Evolutionary conservation across 2,888 invertebrate genomes (phyloP), one percentile per base, ranked within the genome.

Genomic region (Eurois occulta): DNA sequence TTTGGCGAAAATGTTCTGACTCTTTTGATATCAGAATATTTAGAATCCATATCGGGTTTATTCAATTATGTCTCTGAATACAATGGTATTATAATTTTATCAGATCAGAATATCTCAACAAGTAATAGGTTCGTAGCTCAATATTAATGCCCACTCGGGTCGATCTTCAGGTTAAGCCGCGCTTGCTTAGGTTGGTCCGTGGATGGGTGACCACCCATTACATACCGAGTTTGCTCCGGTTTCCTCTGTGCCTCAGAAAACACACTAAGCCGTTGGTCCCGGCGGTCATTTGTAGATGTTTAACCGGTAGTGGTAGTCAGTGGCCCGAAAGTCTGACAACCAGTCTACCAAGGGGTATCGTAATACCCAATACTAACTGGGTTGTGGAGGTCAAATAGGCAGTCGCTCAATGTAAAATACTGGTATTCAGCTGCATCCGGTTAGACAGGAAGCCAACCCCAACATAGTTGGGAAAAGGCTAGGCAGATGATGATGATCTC

Each of bases 1-100:
- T 81, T 64, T 81, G 2, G 38, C 10, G 18, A 52, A 43, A 64
- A 52, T 32, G 11, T 72, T 64, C n/a, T 11, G 24, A 16, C 21
- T n/a, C 11, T 21, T 38, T n/a, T n/a, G 0, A 60, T 62, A 28
- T 24, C 0, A 24, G 32, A 62, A 71, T 35, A 35, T 71, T 77
- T 24, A 1, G 3, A 18, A 52, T 41, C 3, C 11, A 24, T 32
- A 18, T 16, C 21, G 43, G 16, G 21, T 55, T 41, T 32, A 1
- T n/a, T n/a, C n/a, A n/a, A n/a, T n/a, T 32, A 32, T 21, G 16
- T 21, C 13, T 32, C 2, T 18, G 1, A 75, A 75, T 28, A 24
- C 11, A 60, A 5, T 24, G 18, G 28, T 16, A n/a, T 65, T 66
- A 43, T 10, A n/a, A 35, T 21, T 60, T 60, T 60, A 32, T 32